phyloP scores from a whole-genome alignment of 37 sponge, comb jelly and placozoan genomes.

The Halichondria panicea region DNA sequence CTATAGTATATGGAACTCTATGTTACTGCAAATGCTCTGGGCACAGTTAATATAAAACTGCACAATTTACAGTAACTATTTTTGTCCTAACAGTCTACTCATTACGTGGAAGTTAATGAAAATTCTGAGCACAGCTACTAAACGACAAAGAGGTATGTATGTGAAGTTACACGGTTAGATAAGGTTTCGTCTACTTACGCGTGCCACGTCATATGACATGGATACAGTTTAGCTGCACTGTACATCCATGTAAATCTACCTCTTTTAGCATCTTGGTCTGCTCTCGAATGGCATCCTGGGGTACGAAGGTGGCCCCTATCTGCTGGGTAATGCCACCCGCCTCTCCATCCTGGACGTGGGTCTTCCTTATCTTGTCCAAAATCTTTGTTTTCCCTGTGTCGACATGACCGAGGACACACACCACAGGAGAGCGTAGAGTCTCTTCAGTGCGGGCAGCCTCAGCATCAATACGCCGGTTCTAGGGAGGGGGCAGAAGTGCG shows the following conservation, averaged over 20 bases:
- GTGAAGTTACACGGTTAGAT: neutral
- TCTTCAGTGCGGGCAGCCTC: constrained; percentile 56
- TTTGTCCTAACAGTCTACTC: no score
- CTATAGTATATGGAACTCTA: no score
- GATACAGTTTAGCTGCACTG: neutral
- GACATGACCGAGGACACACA: constrained; percentile 99
- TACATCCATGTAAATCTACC: constrained; percentile 42
- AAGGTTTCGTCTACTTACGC: neutral
- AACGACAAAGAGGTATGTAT: neutral
- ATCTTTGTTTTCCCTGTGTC: constrained; percentile 99
- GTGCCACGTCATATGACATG: neutral
- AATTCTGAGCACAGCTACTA: neutral
- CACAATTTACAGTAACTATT: no score
- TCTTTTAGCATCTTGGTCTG: constrained; percentile 91
- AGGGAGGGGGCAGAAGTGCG: no score
- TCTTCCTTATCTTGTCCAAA: constrained; percentile 90
- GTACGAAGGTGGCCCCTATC: constrained; percentile 99
- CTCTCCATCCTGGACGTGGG: constrained; percentile 97
- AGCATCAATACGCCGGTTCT: constrained; percentile 59
- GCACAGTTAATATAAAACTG: no score
- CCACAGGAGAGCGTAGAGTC: constrained; percentile 88
- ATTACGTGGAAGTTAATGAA: no score
- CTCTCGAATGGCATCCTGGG: constrained; percentile 77
- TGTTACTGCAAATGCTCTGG: no score
- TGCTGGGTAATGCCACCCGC: constrained; percentile 99